Percentiles rank a stretch among this genome's conserved stretches.
Evolutionary conservation across 2,888 invertebrate genomes (phyloP).

Genomic region (Cremastinae sp.): DNA sequence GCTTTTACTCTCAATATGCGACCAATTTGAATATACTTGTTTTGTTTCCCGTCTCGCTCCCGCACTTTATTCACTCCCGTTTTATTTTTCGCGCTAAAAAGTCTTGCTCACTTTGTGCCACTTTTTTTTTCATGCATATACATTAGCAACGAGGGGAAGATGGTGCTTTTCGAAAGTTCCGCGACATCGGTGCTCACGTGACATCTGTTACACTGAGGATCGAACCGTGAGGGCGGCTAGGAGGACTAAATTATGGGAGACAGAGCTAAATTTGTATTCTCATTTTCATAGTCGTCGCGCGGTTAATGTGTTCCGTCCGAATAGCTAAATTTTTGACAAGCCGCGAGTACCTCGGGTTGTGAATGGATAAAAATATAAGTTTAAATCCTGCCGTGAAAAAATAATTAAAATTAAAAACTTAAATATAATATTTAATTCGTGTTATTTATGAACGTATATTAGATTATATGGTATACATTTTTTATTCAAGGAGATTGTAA

Average conservation of each 20-base stretch:
- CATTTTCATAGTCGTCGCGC: slow-evolving; percentile 7
- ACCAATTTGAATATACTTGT: slow-evolving; percentile 67
- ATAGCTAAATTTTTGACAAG: slow-evolving; percentile 1
- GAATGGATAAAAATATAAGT: too few species aligned
- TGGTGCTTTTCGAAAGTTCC: slow-evolving; percentile 22
- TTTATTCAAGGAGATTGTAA: too few species aligned
- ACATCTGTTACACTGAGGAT: slow-evolving; percentile 41
- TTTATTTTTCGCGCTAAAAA: slow-evolving; percentile 32
- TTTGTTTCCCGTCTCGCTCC: slow-evolving; percentile 36
- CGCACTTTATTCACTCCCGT: slow-evolving; percentile 8
- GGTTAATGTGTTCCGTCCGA: background rate
- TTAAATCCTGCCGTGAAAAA: too few species aligned
- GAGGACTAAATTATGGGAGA: slow-evolving; percentile 3
- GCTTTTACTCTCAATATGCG: slow-evolving; percentile 67
- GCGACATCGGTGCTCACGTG: background rate
- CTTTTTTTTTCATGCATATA: background rate
- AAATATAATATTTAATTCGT: too few species aligned
- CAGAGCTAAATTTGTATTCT: slow-evolving; percentile 26
- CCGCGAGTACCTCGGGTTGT: too few species aligned
- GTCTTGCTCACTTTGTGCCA: slow-evolving; percentile 22
- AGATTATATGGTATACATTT: too few species aligned
- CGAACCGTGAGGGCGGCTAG: background rate
- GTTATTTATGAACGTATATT: too few species aligned
- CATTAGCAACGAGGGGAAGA: slow-evolving; percentile 1
- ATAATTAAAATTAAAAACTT: too few species aligned